Evolutionary conservation across 2,113 vertebrate genomes (phyloP).

Genomic region (Laterallus jamaicensis): DNA sequence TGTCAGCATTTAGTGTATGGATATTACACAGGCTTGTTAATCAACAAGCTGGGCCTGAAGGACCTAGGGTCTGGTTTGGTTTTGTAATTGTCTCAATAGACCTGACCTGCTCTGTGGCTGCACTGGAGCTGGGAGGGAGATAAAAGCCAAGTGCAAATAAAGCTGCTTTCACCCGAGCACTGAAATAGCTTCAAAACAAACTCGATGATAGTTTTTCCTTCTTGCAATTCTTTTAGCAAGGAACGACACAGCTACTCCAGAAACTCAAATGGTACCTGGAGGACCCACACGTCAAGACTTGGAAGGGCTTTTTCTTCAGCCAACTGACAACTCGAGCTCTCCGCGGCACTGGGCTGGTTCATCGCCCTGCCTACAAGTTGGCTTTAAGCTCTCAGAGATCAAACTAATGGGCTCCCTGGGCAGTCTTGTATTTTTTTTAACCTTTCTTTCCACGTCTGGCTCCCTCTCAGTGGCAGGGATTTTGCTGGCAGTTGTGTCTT

Average conservation of each 20-base stretch:
- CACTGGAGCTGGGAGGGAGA: background rate
- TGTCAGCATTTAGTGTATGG: fast-evolving
- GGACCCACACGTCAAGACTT: background rate
- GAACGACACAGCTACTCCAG: background rate
- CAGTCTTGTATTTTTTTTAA: background rate
- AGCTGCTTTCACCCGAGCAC: background rate
- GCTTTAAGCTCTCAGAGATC: background rate
- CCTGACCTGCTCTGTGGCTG: fast-evolving
- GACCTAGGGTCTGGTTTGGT: background rate
- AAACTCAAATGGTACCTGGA: background rate
- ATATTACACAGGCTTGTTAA: background rate
- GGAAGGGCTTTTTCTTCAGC: background rate
- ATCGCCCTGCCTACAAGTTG: fast-evolving
- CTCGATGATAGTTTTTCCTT: background rate
- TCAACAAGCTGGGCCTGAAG: fast-evolving
- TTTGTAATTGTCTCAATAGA: fast-evolving
- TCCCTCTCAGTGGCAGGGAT: background rate
- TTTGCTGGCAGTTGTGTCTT: background rate
- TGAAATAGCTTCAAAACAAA: background rate
- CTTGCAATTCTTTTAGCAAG: background rate
- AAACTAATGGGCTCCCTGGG: background rate
- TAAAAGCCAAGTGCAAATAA: background rate
- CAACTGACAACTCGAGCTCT: background rate
- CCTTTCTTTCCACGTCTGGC: background rate
- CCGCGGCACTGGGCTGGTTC: background rate